Evolutionary conservation across 2,888 invertebrate species (phyloP), one percentile per base, ranked within the genome.

Genomic region (Meteorus cinctellus): DNA sequence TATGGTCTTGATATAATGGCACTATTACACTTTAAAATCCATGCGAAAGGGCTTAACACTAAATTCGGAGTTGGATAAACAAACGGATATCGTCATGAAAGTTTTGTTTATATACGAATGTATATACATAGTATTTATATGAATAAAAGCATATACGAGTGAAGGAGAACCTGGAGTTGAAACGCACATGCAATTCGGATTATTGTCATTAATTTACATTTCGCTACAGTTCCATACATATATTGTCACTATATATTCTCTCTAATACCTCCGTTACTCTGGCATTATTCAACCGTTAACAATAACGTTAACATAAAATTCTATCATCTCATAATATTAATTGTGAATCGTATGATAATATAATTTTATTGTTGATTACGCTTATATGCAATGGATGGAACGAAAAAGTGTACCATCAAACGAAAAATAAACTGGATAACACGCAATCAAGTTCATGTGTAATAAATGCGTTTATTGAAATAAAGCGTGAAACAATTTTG

Each of bases 121-220:
- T 19, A 55, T 55, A 55, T 19, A 19, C 6, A 19, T 19, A 67
- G 31, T n/a, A 27, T 36, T 24, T 45, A 19, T 19, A 6, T 62
- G 62, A 60, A 60, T 59, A 19, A 27, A 55, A 60, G 41, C 24
- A 27, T 12, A 27, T 45, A 27, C 36, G 36, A 71, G 41, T 4
- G 36, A 24, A 34, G 24, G 29, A 24, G 4, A 29, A 55, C 19
- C 2, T 55, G 19, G 19, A 19, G 55, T 19, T n/a, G 12, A 34
- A 24, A 69, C 31, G 55, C 10, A 34, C 59, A 62, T 62, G 34
- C 55, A 4, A 51, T 69, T 69, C 31, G 69, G 51, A 72, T 72
- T 72, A 65, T 72, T 65, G 6, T 55, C 41, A 65, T 74, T 55
- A 55, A 19, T 55, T 74, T 67, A 67, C 45, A 27, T 66, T 74